Evolutionary conservation across 2,888 invertebrate species (phyloP), one percentile per base, ranked within the genome.

Genomic region (Conops quadrifasciatus): DNA sequence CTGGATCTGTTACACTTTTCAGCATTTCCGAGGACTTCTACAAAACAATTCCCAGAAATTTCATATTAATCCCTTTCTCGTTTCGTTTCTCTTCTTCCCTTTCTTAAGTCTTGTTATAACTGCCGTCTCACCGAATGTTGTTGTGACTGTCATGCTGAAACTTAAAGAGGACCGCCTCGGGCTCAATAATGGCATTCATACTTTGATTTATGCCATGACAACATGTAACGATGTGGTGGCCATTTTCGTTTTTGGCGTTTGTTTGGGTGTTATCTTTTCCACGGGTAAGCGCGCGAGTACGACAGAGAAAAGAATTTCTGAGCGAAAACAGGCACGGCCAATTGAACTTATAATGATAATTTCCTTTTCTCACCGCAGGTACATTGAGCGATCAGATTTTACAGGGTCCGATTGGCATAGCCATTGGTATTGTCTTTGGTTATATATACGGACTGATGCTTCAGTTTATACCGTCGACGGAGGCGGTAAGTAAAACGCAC

Each of bases 151-250:
- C 15, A 87, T 93, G 82, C 86, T 93, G 24, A 84, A 86, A 71
- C 84, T 92, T 24, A 88, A 90, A 79, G 90, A 90, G 74, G 85
- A 86, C 74, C 82, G 84, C 30, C 78, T 86, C 77, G 93, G 93
- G 11, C 87, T 91, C 60, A 90, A 90, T 79, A 91, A 91, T 83
- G 93, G 93, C 30, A 90, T 94, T 45, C 91, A 93, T 53, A 92
- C 93, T 0, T 85, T 94, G 65, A 89, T 94, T 62, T 85, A 84
- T 76, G 85, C 85, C 66, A 84, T 83, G 82, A 85, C 84, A 56
- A 91, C 91, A 73, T 87, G 93, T 72, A 94, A 94, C 80, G 92
- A 93, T 83, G 91, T 94, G 65, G 87, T 92, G 67, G 91, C 93
- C 66, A 91, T 94, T 75, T 91, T 92, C 70, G 85, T 90, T 2